Evolutionary conservation across 2,888 invertebrate genomes (phyloP).

Genomic region (Microplitis deprimator): DNA sequence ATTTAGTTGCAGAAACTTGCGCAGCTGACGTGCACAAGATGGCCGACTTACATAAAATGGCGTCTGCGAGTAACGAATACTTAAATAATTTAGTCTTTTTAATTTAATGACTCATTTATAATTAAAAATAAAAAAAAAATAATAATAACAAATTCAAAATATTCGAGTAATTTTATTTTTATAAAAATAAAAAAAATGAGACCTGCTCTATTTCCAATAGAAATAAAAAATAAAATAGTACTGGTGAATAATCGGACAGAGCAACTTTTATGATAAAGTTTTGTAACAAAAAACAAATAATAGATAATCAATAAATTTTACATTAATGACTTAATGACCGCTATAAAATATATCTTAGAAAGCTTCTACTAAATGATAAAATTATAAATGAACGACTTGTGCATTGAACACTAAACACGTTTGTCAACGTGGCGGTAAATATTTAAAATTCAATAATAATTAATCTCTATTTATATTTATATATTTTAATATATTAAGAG

Average conservation of each 20-base stretch:
- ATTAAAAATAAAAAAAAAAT: not conserved
- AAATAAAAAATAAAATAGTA: not conserved
- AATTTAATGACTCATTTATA: not conserved
- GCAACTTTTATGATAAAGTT: not conserved
- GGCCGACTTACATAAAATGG: too few relatives aligned
- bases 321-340: not conserved
- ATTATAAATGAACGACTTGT: not conserved
- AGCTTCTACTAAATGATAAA: slow-evolving; percentile 10
- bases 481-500: slow-evolving; percentile 47
- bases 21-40: too few relatives aligned
- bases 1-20: too few relatives aligned
- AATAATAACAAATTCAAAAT: not conserved
- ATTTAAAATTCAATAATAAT: slow-evolving; percentile 37
- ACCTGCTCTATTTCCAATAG: slow-evolving; percentile 10
- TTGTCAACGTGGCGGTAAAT: slow-evolving; percentile 21
- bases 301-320: not conserved
- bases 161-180: not conserved
- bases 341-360: not conserved
- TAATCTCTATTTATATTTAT: slow-evolving; percentile 41
- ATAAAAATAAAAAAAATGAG: not conserved
- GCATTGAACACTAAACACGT: not conserved
- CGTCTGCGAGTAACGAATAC: too few relatives aligned
- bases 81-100: not conserved
- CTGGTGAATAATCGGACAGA: not conserved
- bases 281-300: not conserved